phyloP scores from a whole-genome alignment of 2,888 invertebrate species.

The Rhagonycha lutea region DNA sequence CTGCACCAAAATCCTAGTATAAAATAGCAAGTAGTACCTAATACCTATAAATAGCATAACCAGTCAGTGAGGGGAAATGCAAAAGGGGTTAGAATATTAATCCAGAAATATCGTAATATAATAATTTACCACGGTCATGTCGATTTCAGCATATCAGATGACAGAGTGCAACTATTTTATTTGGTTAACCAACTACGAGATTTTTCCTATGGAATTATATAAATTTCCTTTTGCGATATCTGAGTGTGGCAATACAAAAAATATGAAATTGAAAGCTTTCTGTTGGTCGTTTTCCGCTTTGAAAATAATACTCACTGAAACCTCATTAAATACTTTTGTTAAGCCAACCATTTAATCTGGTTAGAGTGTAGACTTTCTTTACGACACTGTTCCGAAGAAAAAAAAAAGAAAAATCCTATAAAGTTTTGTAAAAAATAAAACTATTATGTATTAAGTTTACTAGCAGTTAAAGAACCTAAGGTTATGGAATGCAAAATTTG shows the following conservation, averaged over 20 bases:
- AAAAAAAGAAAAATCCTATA: too few species aligned
- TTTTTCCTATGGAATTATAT: neutral
- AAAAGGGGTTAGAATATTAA: neutral
- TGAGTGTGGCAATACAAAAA: neutral
- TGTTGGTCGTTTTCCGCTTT: neutral
- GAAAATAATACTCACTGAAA: neutral
- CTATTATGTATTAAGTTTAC: too few species aligned
- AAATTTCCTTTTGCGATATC: neutral
- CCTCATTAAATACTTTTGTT: neutral
- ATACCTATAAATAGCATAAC: neutral
- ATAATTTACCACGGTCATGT: neutral
- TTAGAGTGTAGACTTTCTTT: neutral
- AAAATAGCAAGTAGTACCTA: neutral
- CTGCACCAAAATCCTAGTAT: neutral
- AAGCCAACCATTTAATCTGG: neutral
- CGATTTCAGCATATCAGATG: neutral
- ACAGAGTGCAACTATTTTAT: neutral
- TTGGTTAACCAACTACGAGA: neutral
- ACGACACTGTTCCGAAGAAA: neutral
- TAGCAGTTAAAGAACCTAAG: too few species aligned
- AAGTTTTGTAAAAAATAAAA: too few species aligned
- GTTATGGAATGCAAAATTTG: neutral
- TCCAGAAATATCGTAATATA: neutral
- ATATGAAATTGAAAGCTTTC: neutral
- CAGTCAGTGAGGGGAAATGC: neutral